These are phyloP conservation scores for Beroe ovata DNA, from an alignment of 37 sponge, comb jelly and placozoan species.

Conservation along the genomic window DNA sequence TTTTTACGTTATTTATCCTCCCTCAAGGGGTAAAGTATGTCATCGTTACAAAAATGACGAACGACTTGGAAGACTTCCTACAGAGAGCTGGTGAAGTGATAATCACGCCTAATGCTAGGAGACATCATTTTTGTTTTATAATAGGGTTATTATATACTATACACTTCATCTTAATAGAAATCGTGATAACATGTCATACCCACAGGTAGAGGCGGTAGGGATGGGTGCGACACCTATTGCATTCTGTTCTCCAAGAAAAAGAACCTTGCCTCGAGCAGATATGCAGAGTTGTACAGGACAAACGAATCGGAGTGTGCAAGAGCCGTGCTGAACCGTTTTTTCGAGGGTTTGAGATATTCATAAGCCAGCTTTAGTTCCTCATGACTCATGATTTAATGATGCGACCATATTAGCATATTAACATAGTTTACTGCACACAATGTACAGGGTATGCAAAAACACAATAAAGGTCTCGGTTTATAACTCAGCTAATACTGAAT, in stretches of 20 bases:
- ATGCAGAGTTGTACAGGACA: background rate
- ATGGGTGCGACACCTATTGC: background rate
- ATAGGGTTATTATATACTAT: too few relatives aligned
- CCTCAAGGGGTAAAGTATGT: slow-evolving; percentile 9
- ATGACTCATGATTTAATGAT: too few relatives aligned
- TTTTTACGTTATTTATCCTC: background rate
- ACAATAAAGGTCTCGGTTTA: too few relatives aligned
- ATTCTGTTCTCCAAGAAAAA: background rate
- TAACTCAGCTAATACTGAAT: too few relatives aligned
- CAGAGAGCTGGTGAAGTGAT: slow-evolving; percentile 15
- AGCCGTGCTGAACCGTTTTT: background rate
- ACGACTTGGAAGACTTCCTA: background rate
- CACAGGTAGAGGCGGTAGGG: background rate
- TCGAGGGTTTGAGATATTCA: background rate
- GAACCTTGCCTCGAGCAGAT: background rate
- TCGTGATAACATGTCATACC: too few relatives aligned
- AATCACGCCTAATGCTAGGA: background rate
- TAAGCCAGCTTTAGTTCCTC: too few relatives aligned
- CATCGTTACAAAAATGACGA: background rate
- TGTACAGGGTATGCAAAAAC: too few relatives aligned
- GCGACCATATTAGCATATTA: too few relatives aligned
- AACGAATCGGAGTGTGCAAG: background rate
- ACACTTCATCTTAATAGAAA: too few relatives aligned
- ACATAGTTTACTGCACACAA: too few relatives aligned
- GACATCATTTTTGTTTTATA: too few relatives aligned